Evolutionary conservation across 64 coral and sea anemone species (phyloP).

Genomic region (Hydrozoanthus tunicans): DNA sequence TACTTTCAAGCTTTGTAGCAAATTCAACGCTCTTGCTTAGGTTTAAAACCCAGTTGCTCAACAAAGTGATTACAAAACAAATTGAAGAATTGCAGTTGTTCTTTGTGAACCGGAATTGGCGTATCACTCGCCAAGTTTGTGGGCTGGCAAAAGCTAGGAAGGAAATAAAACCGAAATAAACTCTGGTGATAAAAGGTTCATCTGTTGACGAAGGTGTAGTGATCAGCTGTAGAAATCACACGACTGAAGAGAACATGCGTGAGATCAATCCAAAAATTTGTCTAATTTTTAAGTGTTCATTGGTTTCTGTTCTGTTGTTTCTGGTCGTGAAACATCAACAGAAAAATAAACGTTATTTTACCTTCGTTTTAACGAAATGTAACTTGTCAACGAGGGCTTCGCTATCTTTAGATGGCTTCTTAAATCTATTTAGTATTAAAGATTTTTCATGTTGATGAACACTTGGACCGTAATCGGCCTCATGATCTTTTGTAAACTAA

Average conservation of each 20-base stretch:
- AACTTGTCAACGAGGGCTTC: conserved; percentile 16
- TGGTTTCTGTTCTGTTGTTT: too few species aligned
- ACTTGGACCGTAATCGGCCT: conserved; percentile 28
- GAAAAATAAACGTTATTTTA: not conserved
- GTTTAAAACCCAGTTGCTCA: not conserved
- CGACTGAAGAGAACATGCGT: not conserved
- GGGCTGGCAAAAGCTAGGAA: conserved; percentile 1
- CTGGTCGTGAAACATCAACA: not conserved
- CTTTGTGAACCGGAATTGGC: conserved; percentile 28
- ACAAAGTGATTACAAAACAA: not conserved
- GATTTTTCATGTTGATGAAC: not conserved
- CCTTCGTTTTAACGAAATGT: not conserved
- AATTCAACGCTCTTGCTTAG: not conserved
- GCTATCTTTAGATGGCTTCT: not conserved
- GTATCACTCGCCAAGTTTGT: not conserved
- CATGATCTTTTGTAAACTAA: conserved; percentile 57
- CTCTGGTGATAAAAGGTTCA: not conserved
- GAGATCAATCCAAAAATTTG: not conserved
- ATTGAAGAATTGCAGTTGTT: not conserved
- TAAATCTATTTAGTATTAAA: conserved; percentile 48
- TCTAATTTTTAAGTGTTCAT: not conserved
- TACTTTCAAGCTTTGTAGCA: not conserved
- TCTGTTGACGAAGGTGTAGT: too few species aligned
- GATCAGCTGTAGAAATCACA: too few species aligned
- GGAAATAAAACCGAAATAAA: not conserved